A percentile compares a stretch with the other conserved stretches of the same genome.
phyloP scores from a whole-genome alignment of 2,113 vertebrate species.

The Lasiurus cinereus region DNA sequence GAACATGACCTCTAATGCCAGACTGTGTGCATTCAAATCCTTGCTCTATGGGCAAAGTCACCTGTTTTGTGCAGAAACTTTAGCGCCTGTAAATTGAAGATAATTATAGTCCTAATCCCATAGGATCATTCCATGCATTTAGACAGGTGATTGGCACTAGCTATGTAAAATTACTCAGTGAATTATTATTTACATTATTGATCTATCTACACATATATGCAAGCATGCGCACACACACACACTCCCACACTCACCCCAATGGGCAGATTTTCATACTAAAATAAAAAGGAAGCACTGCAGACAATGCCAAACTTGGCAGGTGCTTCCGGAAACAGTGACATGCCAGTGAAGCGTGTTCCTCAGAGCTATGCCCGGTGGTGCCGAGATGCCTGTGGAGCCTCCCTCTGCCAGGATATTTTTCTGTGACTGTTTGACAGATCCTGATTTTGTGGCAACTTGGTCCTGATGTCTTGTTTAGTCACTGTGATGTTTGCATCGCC shows the following conservation, averaged over 20 bases:
- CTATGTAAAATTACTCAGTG: not conserved
- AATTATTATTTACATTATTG: not conserved
- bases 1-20: not conserved
- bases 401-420: slow-evolving; percentile 58
- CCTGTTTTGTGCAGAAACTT: not conserved
- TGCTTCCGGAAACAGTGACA: slow-evolving; percentile 34
- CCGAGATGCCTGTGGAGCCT: slow-evolving; percentile 40
- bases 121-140: not conserved
- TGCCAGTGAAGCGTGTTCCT: slow-evolving; percentile 55
- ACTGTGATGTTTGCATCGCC: slow-evolving; percentile 56
- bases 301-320: not conserved
- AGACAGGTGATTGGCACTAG: not conserved
- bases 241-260: no score
- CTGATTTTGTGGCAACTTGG: slow-evolving; percentile 75
- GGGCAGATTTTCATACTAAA: not conserved
- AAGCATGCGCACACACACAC: not conserved
- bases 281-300: not conserved
- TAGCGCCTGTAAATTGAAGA: not conserved
- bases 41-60: not conserved
- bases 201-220: not conserved
- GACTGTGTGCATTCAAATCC: not conserved
- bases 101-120: not conserved
- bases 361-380: fast-evolving
- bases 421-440: slow-evolving; percentile 73
- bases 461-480: slow-evolving; percentile 76